Conservation (phyloP, 2,113 vertebrate species). For the Calidris pugnax region DNA sequence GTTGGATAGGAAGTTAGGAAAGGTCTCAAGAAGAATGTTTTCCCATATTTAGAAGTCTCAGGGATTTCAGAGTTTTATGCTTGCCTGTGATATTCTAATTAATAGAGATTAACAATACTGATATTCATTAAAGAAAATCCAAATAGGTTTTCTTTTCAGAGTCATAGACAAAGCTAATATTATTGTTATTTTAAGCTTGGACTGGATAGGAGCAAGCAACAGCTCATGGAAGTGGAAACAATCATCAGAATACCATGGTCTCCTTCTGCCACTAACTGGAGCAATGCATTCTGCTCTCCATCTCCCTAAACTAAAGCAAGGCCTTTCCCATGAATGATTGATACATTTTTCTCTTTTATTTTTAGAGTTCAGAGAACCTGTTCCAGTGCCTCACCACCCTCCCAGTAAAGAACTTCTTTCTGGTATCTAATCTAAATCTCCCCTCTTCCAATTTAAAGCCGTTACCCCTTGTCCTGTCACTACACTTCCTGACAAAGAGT, state of each 20-base stretch:
- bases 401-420: no score
- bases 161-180: not conserved
- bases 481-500: no score
- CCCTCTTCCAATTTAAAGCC: no score
- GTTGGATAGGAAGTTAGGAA: conserved; percentile 10
- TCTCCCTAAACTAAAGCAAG: not conserved
- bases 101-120: not conserved
- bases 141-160: not conserved
- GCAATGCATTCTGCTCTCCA: not conserved
- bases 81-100: conserved; percentile 8
- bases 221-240: not conserved
- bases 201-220: not conserved
- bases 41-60: conserved; percentile 7
- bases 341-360: not conserved
- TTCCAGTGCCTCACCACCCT: no score
- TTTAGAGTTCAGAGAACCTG: not conserved
- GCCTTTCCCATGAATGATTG: not conserved
- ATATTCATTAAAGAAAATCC: conserved; percentile 2
- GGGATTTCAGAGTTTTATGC: not conserved
- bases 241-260: not conserved
- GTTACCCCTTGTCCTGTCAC: no score
- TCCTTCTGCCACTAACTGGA: not conserved
- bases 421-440: no score
- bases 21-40: conserved; percentile 12
- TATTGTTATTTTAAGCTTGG: not conserved